Evolutionary conservation across 2,888 invertebrate genomes (phyloP).

Genomic region (Capitulum mitella): DNA sequence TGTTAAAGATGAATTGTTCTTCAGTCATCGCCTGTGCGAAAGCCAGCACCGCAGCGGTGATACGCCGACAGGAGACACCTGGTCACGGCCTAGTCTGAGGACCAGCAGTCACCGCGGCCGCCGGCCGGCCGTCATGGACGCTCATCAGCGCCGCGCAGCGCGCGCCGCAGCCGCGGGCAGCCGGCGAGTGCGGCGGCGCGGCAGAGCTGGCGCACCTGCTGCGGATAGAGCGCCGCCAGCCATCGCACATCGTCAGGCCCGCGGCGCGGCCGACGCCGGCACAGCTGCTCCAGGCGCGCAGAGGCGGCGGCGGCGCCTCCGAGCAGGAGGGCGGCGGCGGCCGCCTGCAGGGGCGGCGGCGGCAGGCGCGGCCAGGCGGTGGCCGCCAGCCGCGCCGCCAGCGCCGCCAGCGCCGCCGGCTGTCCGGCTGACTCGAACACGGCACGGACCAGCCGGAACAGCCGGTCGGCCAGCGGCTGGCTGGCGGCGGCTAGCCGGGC

Average conservation of each 20-base stretch:
- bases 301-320: background rate
- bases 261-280: background rate
- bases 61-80: too few relatives aligned
- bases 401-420: too few relatives aligned
- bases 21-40: too few relatives aligned
- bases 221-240: slow-evolving; percentile 4
- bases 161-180: background rate
- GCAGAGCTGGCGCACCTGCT: background rate
- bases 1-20: too few relatives aligned
- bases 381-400: slow-evolving; percentile 8
- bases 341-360: background rate
- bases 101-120: too few relatives aligned
- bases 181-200: background rate
- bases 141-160: background rate
- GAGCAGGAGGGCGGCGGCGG: background rate
- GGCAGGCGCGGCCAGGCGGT: background rate
- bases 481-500: background rate
- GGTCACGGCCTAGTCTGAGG: too few relatives aligned
- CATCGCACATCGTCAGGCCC: background rate
- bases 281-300: background rate
- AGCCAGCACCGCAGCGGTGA: too few relatives aligned
- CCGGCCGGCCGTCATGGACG: too few relatives aligned
- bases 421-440: background rate
- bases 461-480: background rate
- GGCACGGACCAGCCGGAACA: background rate